phyloP scores from a whole-genome alignment of 2,797 vertebrate genomes.

The Spondyliosoma cantharus region DNA sequence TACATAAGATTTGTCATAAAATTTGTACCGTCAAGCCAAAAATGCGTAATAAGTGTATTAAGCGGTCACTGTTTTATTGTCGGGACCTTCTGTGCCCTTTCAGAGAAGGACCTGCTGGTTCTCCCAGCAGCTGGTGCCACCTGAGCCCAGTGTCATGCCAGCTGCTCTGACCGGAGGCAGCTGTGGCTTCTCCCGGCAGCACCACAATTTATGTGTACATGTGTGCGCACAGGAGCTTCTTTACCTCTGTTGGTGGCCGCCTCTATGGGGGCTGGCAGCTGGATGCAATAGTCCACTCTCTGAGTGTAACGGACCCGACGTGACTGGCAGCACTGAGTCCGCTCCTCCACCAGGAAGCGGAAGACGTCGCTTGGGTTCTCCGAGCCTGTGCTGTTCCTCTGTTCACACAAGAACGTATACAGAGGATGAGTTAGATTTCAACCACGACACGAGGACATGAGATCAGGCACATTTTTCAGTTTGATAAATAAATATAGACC shows the following conservation, averaged over 20 bases:
- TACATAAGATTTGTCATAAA: no score
- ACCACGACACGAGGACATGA: not conserved
- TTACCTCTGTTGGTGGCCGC: constrained; percentile 96
- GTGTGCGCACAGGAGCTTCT: not conserved
- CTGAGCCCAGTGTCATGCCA: constrained; percentile 24
- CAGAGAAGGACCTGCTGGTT: constrained; percentile 27
- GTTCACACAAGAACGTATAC: constrained; percentile 32
- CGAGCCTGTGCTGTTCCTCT: constrained; percentile 93
- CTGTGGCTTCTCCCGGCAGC: not conserved
- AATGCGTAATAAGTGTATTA: not conserved
- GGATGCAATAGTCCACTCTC: constrained; percentile 96
- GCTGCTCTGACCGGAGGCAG: constrained; percentile 17
- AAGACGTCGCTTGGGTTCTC: constrained; percentile 97
- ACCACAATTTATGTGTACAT: not conserved
- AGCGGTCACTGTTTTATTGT: not conserved
- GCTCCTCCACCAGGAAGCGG: constrained; percentile 96
- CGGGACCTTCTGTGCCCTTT: constrained; percentile 35
- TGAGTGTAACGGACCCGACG: constrained; percentile 93
- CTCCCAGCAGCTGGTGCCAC: constrained; percentile 21
- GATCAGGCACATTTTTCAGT: not conserved
- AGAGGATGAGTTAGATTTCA: not conserved
- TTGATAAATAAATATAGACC: constrained; percentile 3
- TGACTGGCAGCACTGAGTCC: constrained; percentile 95
- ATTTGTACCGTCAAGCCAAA: no score
- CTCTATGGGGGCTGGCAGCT: constrained; percentile 93